Percentiles rank a stretch among this genome's conserved stretches.
Evolutionary conservation across 30 jellyfish, hydroid and myxozoan species (phyloP).

Genomic region (Phacellophora camtschatica): DNA sequence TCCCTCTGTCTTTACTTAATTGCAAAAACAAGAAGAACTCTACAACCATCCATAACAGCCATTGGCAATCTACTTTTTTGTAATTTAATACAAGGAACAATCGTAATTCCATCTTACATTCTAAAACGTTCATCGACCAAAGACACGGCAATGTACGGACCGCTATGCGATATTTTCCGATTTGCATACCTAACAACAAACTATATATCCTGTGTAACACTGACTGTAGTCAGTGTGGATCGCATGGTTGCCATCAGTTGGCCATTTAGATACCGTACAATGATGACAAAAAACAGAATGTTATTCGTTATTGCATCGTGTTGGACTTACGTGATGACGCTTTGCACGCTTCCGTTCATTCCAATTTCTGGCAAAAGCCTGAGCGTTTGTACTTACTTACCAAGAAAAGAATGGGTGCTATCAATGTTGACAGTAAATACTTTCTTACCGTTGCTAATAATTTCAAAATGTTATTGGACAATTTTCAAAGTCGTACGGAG

Average conservation of each 20-base stretch:
- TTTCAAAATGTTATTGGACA: slow-evolving; percentile 36
- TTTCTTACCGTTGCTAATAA: slow-evolving; percentile 68
- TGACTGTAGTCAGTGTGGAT: slow-evolving; percentile 61
- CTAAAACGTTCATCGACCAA: slow-evolving; percentile 31
- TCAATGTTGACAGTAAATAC: slow-evolving; percentile 78
- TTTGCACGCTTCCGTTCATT: slow-evolving; percentile 75
- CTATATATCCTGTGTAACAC: slow-evolving; percentile 70
- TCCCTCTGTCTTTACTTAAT: slow-evolving; percentile 28
- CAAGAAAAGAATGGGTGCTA: slow-evolving; percentile 68
- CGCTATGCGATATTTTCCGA: slow-evolving; percentile 75
- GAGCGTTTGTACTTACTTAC: slow-evolving; percentile 51
- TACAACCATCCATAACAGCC: slow-evolving; percentile 58
- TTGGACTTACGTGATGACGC: slow-evolving; percentile 70
- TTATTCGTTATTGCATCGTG: neutral
- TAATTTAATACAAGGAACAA: slow-evolving; percentile 78
- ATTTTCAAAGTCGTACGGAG: slow-evolving; percentile 60
- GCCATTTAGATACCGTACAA: slow-evolving; percentile 59
- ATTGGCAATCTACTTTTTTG: slow-evolving; percentile 55
- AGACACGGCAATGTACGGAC: neutral
- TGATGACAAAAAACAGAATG: slow-evolving; percentile 61
- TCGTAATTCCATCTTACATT: slow-evolving; percentile 82
- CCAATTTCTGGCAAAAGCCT: neutral
- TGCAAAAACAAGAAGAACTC: neutral
- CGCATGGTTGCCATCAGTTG: slow-evolving; percentile 72
- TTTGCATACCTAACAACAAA: slow-evolving; percentile 78